A percentile compares a stretch with the other conserved stretches of the same genome.
Evolutionary conservation across 2,113 vertebrate species (phyloP).

Genomic region (Onychostruthus taczanowskii): DNA sequence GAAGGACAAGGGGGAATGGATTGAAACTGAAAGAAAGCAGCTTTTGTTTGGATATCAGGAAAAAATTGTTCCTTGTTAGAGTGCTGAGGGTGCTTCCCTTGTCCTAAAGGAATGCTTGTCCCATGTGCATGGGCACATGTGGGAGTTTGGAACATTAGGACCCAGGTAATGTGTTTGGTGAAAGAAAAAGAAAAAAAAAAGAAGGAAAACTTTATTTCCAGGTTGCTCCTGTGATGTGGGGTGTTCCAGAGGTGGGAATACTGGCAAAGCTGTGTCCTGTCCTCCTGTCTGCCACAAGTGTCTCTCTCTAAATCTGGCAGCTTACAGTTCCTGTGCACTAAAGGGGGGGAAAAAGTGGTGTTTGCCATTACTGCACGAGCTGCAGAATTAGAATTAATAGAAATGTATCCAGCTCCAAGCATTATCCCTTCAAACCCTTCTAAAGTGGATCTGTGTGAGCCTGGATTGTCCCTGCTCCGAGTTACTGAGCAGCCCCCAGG

Average conservation of each 20-base stretch:
- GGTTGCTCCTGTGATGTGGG: not conserved
- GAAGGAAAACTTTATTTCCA: not conserved
- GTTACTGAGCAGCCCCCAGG: not conserved
- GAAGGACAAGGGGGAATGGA: too few relatives aligned
- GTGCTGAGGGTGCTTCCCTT: not conserved
- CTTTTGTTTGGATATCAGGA: not conserved
- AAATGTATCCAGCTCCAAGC: not conserved
- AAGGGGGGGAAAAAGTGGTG: not conserved
- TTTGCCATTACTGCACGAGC: not conserved
- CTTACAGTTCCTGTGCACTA: not conserved
- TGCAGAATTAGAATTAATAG: not conserved
- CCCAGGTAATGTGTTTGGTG: not conserved
- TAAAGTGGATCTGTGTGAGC: not conserved
- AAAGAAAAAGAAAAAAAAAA: not conserved
- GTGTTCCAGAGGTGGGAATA: not conserved
- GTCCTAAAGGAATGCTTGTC: not conserved
- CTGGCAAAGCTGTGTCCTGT: not conserved
- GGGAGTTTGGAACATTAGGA: not conserved
- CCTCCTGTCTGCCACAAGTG: not conserved
- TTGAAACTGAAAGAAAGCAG: not conserved
- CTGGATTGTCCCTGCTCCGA: not conserved
- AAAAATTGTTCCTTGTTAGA: not conserved
- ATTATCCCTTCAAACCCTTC: not conserved
- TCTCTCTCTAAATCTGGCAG: not conserved
- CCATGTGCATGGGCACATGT: fast-evolving